Conservation (phyloP, 2,113 vertebrate genomes). For the Elaphurus davidianus region DNA sequence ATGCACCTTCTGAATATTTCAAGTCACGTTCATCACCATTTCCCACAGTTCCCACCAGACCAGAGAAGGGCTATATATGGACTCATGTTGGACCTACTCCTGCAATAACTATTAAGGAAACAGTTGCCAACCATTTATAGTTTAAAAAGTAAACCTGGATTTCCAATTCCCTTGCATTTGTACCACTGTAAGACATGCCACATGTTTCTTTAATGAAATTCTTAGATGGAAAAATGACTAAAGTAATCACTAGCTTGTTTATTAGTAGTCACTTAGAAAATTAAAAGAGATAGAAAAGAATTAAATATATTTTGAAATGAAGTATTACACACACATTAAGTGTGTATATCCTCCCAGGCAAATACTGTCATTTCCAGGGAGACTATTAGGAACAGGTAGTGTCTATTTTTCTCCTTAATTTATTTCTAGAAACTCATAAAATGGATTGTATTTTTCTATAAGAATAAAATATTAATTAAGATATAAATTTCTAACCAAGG, state of each 20-base stretch:
- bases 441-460: constrained; percentile 43
- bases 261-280: constrained; percentile 21
- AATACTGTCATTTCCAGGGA: neutral
- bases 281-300: constrained; percentile 18
- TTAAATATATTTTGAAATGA: constrained; percentile 45
- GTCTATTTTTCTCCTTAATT: constrained; percentile 33
- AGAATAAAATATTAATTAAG: constrained; percentile 2
- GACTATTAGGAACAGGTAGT: neutral
- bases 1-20: constrained; percentile 98
- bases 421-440: constrained; percentile 48
- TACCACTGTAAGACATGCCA: neutral
- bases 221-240: neutral
- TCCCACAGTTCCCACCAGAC: constrained; percentile 93
- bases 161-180: neutral
- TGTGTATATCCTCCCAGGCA: neutral
- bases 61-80: constrained; percentile 98
- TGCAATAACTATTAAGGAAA: constrained; percentile 91
- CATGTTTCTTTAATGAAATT: constrained; percentile 32
- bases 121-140: constrained; percentile 87
- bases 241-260: constrained; percentile 22
- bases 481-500: constrained; percentile 33
- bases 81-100: constrained; percentile 94
- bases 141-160: constrained; percentile 15
- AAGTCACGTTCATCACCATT: constrained; percentile 96
- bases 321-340: neutral